A percentile compares a stretch with the other conserved stretches of the same genome.
Evolutionary conservation across 1,140 invertebrate species (phyloP).

Genomic region (Dendroctonus valens): DNA sequence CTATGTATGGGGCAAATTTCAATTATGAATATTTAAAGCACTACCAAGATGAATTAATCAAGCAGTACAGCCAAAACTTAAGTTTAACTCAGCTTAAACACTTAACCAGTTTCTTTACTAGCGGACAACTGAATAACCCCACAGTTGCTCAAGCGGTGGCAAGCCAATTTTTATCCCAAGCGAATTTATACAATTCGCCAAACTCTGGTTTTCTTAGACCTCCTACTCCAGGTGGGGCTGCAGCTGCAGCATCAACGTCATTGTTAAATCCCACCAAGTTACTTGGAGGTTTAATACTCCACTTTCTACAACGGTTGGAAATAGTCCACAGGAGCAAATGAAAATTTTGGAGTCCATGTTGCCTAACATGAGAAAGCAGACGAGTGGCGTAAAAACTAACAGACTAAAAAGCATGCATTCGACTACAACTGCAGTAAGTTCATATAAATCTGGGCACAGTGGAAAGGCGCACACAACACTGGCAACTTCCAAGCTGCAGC

Average conservation of each 20-base stretch:
- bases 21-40: slow-evolving; percentile 44
- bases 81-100: slow-evolving; percentile 38
- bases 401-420: no score
- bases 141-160: slow-evolving; percentile 29
- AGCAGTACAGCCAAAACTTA: slow-evolving; percentile 47
- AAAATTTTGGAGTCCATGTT: slow-evolving; percentile 34
- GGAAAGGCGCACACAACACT: no score
- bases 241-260: not conserved
- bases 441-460: no score
- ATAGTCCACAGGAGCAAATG: slow-evolving; percentile 17
- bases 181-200: slow-evolving; percentile 9
- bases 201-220: slow-evolving; percentile 7
- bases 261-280: slow-evolving; percentile 2
- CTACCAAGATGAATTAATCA: slow-evolving; percentile 47
- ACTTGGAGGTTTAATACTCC: slow-evolving; percentile 13
- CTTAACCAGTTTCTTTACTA: slow-evolving; percentile 37
- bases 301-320: not conserved
- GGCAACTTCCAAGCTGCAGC: no score
- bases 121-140: slow-evolving; percentile 36
- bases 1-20: slow-evolving; percentile 25
- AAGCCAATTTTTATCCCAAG: slow-evolving; percentile 32
- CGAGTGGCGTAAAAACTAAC: no score
- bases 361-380: slow-evolving; percentile 9
- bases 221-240: not conserved
- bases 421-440: no score